Evolutionary conservation across 2,888 invertebrate species (phyloP).

Genomic region (Sclerodermus sp.): DNA sequence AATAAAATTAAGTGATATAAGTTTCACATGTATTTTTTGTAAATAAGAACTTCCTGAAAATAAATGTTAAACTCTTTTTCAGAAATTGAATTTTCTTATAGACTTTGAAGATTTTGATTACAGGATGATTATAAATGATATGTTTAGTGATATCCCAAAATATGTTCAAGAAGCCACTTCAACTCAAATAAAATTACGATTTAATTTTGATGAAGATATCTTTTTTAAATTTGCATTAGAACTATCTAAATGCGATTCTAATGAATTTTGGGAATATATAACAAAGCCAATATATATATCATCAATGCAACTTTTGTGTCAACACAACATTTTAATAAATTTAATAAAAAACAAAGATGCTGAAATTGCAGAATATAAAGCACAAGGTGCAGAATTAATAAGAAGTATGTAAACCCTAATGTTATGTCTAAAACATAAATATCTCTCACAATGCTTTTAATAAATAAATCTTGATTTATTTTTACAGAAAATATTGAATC

Average conservation of each 20-base stretch:
- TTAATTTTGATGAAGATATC: slow-evolving; percentile 31
- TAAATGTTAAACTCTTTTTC: too few species aligned
- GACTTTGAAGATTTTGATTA: slow-evolving; percentile 31
- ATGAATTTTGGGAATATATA: slow-evolving; percentile 38
- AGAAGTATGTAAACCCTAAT: slow-evolving; percentile 40
- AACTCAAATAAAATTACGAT: slow-evolving; percentile 33
- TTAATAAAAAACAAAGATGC: slow-evolving; percentile 45
- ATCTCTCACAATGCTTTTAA: background rate
- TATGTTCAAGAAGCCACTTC: slow-evolving; percentile 22
- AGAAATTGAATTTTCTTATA: slow-evolving; percentile 45
- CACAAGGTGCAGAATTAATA: slow-evolving; percentile 42
- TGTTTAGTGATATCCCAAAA: slow-evolving; percentile 38
- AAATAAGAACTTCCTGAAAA: too few species aligned
- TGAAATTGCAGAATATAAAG: slow-evolving; percentile 49
- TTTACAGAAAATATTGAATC: slow-evolving; percentile 43
- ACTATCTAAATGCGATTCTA: slow-evolving; percentile 29
- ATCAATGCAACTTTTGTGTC: slow-evolving; percentile 32
- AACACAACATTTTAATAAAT: slow-evolving; percentile 35
- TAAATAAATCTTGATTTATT: background rate
- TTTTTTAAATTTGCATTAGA: slow-evolving; percentile 41
- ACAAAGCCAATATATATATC: slow-evolving; percentile 40
- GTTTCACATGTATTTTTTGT: too few species aligned
- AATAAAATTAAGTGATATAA: too few species aligned
- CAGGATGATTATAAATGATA: slow-evolving; percentile 26
- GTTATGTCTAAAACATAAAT: background rate